Evolutionary conservation across 2,113 vertebrate genomes (phyloP), one percentile per base, ranked within the genome.

Genomic region (Antechinus stuartii): DNA sequence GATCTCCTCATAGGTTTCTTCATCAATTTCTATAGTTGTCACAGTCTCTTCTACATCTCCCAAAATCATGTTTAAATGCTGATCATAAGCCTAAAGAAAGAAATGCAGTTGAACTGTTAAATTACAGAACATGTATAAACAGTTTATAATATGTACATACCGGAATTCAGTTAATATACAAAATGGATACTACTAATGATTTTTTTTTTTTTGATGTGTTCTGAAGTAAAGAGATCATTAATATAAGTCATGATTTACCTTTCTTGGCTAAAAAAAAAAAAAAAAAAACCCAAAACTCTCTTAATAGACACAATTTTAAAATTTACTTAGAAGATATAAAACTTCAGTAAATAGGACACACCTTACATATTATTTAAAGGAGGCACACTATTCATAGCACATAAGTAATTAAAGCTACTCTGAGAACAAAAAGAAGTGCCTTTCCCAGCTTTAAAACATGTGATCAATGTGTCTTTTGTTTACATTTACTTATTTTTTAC

Each of bases 1-100:
- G 54, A 99, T 99, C 94, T 99, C 99, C 97, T 99, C 99, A 49
- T 99, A 99, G 0, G 99, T 99, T 98, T 99, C 99, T 98, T 99
- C 99, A 61, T 99, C 99, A 16, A 99, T 99, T 97, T 99, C 99
- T 98, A 99, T 99, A 4, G 99, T 99, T 26, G 99, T 99, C 95
- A 99, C 99, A 0, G 99, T 99, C 98, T 99, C 99, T 98, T 99
- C 99, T 90, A 99, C 99, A 76, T 99, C 99, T 8, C 99, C 99
- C 96, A 99, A 97, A 96, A 99, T 99, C 99, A 99, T 99, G 98
- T 99, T 99, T 98, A 99, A 99, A 96, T 99, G 99, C 95, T 99
- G 99, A 98, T 99, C 99, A 90, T 99, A 99, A 0, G 99, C 99
- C 99, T 99, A 97, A 22, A 94, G 35, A 54, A 92, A 91, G 91